Conservation (phyloP, 2,113 vertebrate species). For the Gobio gobio region DNA sequence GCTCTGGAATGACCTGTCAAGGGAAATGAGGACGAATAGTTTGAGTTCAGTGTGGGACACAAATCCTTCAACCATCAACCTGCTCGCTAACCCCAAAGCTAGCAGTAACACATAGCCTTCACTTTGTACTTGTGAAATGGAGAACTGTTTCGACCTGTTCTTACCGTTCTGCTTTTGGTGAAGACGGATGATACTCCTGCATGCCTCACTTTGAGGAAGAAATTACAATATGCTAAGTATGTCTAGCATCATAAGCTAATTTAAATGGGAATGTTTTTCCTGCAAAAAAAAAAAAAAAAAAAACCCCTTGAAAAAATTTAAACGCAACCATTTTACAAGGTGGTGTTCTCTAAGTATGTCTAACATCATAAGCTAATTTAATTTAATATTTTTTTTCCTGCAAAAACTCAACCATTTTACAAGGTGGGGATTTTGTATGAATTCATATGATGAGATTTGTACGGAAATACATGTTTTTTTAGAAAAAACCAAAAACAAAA, state of each 20-base stretch:
- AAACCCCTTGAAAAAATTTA: no score
- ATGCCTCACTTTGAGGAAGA: neutral
- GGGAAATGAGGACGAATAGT: constrained; percentile 80
- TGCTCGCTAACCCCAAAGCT: constrained; percentile 40
- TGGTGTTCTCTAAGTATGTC: neutral
- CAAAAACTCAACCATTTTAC: neutral
- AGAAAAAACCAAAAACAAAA: neutral
- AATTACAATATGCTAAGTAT: neutral
- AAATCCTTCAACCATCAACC: constrained; percentile 75
- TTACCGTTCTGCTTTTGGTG: neutral
- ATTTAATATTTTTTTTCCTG: no score
- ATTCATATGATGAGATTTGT: neutral
- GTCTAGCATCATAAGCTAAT: neutral
- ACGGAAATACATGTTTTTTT: neutral
- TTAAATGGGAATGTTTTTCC: no score
- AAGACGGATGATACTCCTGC: neutral
- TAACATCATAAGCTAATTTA: neutral
- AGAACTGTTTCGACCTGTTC: neutral
- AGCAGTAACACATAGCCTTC: constrained; percentile 8
- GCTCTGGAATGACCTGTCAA: constrained; percentile 79
- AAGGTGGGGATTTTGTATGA: neutral
- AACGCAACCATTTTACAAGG: no score
- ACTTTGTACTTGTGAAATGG: neutral
- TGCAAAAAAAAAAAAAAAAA: no score
- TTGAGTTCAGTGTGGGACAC: constrained; percentile 66